Percentiles rank a stretch among this genome's conserved stretches.
Conservation (phyloP, 2,113 vertebrate species). For the Chaenocephalus aceratus region DNA sequence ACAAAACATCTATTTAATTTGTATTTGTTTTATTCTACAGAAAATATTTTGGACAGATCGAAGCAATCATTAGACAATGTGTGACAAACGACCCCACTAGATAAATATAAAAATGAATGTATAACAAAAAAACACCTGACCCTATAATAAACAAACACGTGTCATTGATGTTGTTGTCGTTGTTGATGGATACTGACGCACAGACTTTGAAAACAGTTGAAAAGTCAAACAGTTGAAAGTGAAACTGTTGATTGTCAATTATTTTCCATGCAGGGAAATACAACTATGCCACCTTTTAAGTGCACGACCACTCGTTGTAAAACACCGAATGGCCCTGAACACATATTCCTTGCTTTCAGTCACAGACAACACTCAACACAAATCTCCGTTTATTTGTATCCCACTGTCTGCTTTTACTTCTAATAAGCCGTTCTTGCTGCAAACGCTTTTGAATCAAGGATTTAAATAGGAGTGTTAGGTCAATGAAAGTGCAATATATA, state of each 20-base stretch:
- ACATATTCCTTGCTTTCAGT: not conserved
- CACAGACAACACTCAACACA: not conserved
- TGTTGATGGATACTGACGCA: conserved; percentile 8
- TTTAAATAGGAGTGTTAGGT: not conserved
- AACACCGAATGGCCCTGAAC: not conserved
- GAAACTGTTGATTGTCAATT: not conserved
- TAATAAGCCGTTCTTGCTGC: not conserved
- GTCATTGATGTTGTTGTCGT: not conserved
- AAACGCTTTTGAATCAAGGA: not conserved
- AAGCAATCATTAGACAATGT: no score
- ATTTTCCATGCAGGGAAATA: not conserved
- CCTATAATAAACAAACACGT: not conserved
- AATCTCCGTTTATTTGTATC: not conserved
- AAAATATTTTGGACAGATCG: no score
- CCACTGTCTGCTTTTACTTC: not conserved
- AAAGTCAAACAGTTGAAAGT: not conserved
- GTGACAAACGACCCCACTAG: not conserved
- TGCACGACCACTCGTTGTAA: not conserved
- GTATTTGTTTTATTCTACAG: no score
- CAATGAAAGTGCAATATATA: not conserved
- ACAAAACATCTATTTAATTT: no score
- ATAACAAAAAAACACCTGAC: not conserved
- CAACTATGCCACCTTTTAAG: not conserved
- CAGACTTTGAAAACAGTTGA: not conserved
- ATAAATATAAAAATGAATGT: not conserved